A percentile compares a stretch with the other conserved stretches of the same genome.
Evolutionary conservation across 2,113 vertebrate genomes (phyloP).

Genomic region (Dicrurus megarhynchus): DNA sequence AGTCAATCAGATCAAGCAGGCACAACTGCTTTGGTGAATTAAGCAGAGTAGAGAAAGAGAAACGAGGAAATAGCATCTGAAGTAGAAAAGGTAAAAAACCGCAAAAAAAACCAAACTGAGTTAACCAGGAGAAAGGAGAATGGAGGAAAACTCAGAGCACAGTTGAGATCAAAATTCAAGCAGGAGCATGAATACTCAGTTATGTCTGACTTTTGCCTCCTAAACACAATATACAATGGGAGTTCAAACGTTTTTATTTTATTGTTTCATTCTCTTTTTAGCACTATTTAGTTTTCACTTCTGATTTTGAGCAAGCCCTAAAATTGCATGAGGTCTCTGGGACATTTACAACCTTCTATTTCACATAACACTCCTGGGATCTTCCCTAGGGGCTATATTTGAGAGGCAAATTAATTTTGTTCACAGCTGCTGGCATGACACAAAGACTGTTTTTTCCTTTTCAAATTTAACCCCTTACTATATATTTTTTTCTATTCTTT

Average conservation of each 20-base stretch:
- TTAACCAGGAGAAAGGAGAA: background rate
- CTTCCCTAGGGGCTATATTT: background rate
- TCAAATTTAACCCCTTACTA: background rate
- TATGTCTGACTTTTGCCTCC: background rate
- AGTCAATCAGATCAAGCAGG: slow-evolving; percentile 44
- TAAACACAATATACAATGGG: background rate
- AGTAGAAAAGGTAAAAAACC: background rate
- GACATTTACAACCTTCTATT: slow-evolving; percentile 30
- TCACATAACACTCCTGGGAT: background rate
- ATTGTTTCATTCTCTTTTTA: background rate
- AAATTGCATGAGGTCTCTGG: background rate
- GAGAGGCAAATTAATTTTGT: slow-evolving; percentile 53
- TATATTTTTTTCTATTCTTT: background rate
- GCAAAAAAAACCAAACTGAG: fast-evolving
- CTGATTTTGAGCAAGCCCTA: background rate
- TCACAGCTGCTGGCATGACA: slow-evolving; percentile 24
- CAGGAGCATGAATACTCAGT: background rate
- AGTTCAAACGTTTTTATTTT: background rate
- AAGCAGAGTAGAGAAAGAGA: background rate
- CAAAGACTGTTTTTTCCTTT: background rate
- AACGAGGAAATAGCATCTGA: background rate
- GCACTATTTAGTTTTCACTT: background rate
- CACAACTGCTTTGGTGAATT: slow-evolving; percentile 22
- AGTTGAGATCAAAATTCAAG: background rate
- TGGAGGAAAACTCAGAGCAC: background rate